Evolutionary conservation across 2,113 vertebrate species (phyloP), one percentile per base, ranked within the genome.

Genomic region (Salminus brasiliensis): DNA sequence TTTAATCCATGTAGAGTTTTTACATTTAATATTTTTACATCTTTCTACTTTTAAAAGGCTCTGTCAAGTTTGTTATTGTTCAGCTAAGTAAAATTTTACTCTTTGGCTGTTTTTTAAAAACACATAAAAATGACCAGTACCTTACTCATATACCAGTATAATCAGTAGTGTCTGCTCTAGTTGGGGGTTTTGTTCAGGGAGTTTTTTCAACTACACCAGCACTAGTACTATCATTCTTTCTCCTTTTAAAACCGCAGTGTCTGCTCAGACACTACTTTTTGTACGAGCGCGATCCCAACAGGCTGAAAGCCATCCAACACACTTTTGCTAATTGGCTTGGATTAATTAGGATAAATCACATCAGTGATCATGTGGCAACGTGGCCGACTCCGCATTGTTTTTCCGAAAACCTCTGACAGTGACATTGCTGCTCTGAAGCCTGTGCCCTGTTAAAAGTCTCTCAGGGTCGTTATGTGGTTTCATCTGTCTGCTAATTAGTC

Each of bases 291-390:
- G 63, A 79, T 34, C 45, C 43, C 63, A 72, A 43, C 59, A 79
- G 63, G 78, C 69, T 32, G 16, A 73, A n/a, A 79, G 43, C 47
- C 45, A n/a, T 65, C 69, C 47, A 29, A 45, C 32, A 43, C 34
- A 49, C n/a, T 55, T 66, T 60, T 65, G 34, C 78, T 79, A 79
- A 79, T 79, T 79, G 78, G 78, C 69, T 65, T 13, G 49, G 78
- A 72, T 5, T 79, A 79, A 79, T 79, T 73, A 79, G 69, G 12
- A 71, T 41, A 65, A 73, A 65, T 79, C 69, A 65, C 69, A 72
- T 47, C 59, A 72, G 77, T 47, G 43, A 72, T 72, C 59, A 39
- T 65, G 68, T 79, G 77, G 68, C 57, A 52, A 25, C 43, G 49
- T 15, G 77, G 57, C 43, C 67, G 25, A 62, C 43, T 70, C 55